phyloP scores from a whole-genome alignment of 2,888 invertebrate species.

The Fabriciana adippe region DNA sequence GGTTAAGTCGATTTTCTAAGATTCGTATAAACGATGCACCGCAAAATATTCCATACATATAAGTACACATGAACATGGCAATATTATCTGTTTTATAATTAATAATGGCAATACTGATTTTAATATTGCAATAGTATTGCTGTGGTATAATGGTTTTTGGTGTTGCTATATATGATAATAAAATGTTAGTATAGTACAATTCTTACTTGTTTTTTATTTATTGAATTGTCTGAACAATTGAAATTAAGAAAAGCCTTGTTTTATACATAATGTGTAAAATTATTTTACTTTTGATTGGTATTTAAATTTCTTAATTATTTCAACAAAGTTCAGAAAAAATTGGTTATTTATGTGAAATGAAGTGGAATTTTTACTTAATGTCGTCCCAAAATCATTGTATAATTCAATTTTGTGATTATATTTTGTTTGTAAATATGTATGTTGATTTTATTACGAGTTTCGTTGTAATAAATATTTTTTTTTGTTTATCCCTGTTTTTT shows the following conservation, averaged over 20 bases:
- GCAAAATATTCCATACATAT: constrained; percentile 50
- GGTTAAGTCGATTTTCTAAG: constrained; percentile 57
- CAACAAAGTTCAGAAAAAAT: neutral
- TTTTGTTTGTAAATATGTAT: constrained; percentile 55
- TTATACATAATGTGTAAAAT: too few species aligned
- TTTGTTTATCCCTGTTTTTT: constrained; percentile 52
- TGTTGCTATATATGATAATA: too few species aligned
- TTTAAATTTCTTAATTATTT: too few species aligned
- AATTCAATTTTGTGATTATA: constrained; percentile 22
- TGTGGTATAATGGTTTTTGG: too few species aligned
- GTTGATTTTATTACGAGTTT: constrained; percentile 55
- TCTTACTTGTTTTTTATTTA: too few species aligned
- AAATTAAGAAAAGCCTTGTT: too few species aligned
- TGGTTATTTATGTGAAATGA: neutral
- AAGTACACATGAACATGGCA: constrained; percentile 48
- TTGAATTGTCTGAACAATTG: too few species aligned
- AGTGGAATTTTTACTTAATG: constrained; percentile 4
- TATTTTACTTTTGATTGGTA: too few species aligned
- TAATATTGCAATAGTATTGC: neutral
- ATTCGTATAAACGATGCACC: constrained; percentile 48
- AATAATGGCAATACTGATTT: constrained; percentile 15
- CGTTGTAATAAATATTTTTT: constrained; percentile 44
- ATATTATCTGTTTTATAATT: constrained; percentile 9
- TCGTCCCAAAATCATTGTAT: constrained; percentile 1
- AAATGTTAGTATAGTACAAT: neutral